phyloP scores from a whole-genome alignment of 1,140 invertebrate species.

The Cotesia typhae region DNA sequence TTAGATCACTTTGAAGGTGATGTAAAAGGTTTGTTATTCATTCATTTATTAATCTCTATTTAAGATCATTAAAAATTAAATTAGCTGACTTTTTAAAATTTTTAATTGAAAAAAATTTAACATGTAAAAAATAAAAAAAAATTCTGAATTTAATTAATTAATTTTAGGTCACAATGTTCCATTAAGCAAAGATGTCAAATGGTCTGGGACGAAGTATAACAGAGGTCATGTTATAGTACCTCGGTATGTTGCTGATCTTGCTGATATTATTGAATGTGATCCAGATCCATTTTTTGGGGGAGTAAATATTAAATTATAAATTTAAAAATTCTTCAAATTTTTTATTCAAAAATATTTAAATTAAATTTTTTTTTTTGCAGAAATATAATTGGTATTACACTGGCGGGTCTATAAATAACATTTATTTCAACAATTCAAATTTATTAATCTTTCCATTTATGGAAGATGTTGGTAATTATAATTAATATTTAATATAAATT shows the following conservation, averaged over 20 bases:
- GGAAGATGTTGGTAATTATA: conserved; percentile 50
- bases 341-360: conserved; percentile 24
- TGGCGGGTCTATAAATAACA: conserved; percentile 53
- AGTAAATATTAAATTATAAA: conserved; percentile 39
- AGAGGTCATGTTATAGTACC: conserved; percentile 42
- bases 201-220: conserved; percentile 28
- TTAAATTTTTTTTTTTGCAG: conserved; percentile 34
- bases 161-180: conserved; percentile 39
- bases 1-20: conserved; percentile 46
- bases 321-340: neutral
- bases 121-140: too few species aligned
- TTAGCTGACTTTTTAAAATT: neutral
- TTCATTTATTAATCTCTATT: conserved; percentile 24
- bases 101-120: too few species aligned
- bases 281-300: conserved; percentile 61
- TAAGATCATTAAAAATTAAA: conserved; percentile 1
- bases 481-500: neutral
- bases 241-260: conserved; percentile 53
- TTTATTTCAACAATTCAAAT: conserved; percentile 44
- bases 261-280: conserved; percentile 57
- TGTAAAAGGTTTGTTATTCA: conserved; percentile 40
- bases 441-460: conserved; percentile 58
- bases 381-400: conserved; percentile 63
- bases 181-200: conserved; percentile 46
- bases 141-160: too few species aligned